A percentile compares a stretch with the other conserved stretches of the same genome.
phyloP scores from a whole-genome alignment of 1,140 invertebrate genomes.

The Drosophila virilis region DNA sequence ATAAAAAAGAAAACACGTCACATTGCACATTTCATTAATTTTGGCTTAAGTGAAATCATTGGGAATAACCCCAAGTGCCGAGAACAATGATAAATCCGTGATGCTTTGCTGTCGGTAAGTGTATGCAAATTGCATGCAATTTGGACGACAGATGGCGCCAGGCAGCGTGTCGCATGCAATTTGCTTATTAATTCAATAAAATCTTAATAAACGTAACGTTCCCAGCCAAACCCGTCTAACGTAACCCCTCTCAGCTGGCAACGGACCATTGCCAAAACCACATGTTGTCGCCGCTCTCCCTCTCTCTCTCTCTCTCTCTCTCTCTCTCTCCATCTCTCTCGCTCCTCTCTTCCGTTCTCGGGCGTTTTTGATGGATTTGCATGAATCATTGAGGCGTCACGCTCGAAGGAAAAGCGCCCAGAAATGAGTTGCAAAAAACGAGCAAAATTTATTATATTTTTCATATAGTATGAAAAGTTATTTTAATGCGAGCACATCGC shows the following conservation, averaged over 20 bases:
- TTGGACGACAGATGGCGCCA: slow-evolving; percentile 74
- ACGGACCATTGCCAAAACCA: slow-evolving; percentile 58
- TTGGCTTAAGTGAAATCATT: slow-evolving; percentile 28
- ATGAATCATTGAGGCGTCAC: slow-evolving; percentile 82
- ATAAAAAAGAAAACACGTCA: slow-evolving; percentile 36
- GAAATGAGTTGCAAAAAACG: slow-evolving; percentile 58
- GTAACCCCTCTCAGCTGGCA: slow-evolving; percentile 5
- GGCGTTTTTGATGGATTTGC: slow-evolving; percentile 72
- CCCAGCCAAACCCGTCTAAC: neutral
- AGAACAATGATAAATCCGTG: slow-evolving; percentile 45
- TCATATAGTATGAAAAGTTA: slow-evolving; percentile 74
- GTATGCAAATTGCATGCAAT: slow-evolving; percentile 55
- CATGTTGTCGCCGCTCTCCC: slow-evolving; percentile 53
- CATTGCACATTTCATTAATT: slow-evolving; percentile 59
- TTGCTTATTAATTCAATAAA: slow-evolving; percentile 80
- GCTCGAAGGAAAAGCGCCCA: slow-evolving; percentile 74
- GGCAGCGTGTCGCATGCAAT: slow-evolving; percentile 78
- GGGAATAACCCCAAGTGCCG: slow-evolving; percentile 49
- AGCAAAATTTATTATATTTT: slow-evolving; percentile 65
- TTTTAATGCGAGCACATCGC: slow-evolving; percentile 62
- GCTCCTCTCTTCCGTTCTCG: slow-evolving; percentile 31
- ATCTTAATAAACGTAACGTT: slow-evolving; percentile 64
- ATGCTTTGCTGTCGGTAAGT: neutral
- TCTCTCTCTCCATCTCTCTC: neutral
- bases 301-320: neutral